A percentile compares a stretch with the other conserved stretches of the same genome.
These are phyloP conservation scores for Diabrotica virgifera DNA, from an alignment of 1,140 invertebrate genomes.

Conservation along the genomic window DNA sequence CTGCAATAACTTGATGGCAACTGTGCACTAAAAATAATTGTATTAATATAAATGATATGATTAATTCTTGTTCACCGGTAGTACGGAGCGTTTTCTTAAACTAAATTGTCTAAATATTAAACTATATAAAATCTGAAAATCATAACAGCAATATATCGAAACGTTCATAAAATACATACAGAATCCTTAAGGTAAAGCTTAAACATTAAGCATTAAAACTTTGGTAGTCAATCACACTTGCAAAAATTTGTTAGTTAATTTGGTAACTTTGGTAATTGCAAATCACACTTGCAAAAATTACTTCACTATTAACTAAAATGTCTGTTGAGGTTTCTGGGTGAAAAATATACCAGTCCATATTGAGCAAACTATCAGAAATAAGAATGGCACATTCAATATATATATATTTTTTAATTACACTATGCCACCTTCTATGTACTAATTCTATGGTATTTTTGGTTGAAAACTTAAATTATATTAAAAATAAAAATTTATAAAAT, in stretches of 20 bases:
- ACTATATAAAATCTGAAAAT: neutral
- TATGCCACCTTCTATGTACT: neutral
- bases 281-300: no score
- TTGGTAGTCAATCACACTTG: no score
- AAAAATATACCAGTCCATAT: neutral
- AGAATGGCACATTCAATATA: no score
- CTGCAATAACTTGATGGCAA: no score
- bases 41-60: constrained; percentile 40
- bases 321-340: neutral
- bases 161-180: neutral
- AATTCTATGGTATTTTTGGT: no score
- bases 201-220: no score
- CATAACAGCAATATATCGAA: neutral
- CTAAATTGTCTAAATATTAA: constrained; percentile 18
- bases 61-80: constrained; percentile 42
- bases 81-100: constrained; percentile 22
- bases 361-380: no score
- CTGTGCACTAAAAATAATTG: constrained; percentile 7
- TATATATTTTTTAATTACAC: constrained; percentile 1
- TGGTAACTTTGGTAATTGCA: no score
- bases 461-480: constrained; percentile 10
- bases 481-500: constrained; percentile 1
- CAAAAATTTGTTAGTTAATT: no score
- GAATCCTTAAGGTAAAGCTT: no score
- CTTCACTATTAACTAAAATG: neutral